phyloP scores from a whole-genome alignment of 2,888 invertebrate genomes.

The Folsomia manolachei region DNA sequence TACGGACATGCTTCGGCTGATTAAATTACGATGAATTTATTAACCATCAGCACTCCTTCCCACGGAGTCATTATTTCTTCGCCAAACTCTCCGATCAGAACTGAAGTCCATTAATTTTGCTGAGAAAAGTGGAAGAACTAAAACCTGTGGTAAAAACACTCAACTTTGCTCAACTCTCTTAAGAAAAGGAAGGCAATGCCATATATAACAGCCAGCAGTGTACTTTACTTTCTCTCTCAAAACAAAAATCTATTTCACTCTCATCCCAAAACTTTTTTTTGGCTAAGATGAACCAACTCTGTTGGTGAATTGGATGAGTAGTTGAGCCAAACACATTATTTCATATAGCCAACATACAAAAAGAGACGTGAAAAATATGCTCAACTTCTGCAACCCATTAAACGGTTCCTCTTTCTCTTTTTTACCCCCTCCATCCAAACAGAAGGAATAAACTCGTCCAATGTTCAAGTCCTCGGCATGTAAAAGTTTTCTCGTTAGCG shows the following conservation, averaged over 20 bases:
- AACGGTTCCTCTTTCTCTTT: neutral
- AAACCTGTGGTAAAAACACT: neutral
- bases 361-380: neutral
- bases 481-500: neutral
- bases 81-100: neutral
- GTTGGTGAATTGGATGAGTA: too few relatives aligned
- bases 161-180: neutral
- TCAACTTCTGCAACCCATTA: neutral
- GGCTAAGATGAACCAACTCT: too few relatives aligned
- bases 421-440: too few relatives aligned
- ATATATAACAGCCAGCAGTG: neutral
- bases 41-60: conserved; percentile 21
- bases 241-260: conserved; percentile 4
- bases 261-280: neutral
- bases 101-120: conserved; percentile 6
- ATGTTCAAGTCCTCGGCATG: neutral
- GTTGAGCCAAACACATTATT: neutral
- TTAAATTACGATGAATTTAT: conserved; percentile 39
- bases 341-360: neutral
- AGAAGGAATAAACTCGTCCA: too few relatives aligned
- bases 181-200: too few relatives aligned
- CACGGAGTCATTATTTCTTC: neutral
- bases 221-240: neutral
- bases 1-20: conserved; percentile 33
- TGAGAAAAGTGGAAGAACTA: neutral